Evolutionary conservation across 2,888 invertebrate species (phyloP).

Genomic region (Scelioninae gen. 1): DNA sequence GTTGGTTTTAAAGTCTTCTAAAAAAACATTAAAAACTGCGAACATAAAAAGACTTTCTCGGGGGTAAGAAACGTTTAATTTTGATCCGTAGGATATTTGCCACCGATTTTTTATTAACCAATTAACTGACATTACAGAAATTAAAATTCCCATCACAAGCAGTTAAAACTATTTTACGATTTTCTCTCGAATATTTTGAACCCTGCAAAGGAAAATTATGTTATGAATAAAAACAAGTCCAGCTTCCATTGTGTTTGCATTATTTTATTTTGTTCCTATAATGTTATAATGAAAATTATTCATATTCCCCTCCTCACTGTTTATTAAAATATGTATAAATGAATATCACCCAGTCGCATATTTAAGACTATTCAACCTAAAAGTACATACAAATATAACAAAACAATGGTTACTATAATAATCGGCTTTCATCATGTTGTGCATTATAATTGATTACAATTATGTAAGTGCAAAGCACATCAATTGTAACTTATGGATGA

Average conservation of each 20-base stretch:
- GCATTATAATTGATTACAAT: conserved; percentile 44
- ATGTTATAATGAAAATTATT: conserved; percentile 38
- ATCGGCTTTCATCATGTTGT: conserved; percentile 14
- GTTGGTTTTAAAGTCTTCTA: too few relatives aligned
- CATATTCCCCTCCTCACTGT: conserved; percentile 23
- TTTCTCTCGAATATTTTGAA: too few relatives aligned
- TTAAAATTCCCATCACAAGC: too few relatives aligned
- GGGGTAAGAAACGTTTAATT: too few relatives aligned
- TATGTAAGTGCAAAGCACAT: conserved; percentile 41
- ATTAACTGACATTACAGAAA: too few relatives aligned
- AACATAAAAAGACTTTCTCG: too few relatives aligned
- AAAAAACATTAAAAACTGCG: too few relatives aligned
- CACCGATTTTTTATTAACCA: too few relatives aligned
- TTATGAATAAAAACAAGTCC: too few relatives aligned
- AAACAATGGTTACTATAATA: neutral
- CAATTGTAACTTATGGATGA: conserved; percentile 33
- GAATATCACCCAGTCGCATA: conserved; percentile 17
- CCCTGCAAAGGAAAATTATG: too few relatives aligned
- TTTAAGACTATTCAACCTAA: neutral
- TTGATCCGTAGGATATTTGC: too few relatives aligned
- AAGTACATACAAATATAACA: neutral
- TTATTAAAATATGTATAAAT: conserved; percentile 43
- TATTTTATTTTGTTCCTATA: conserved; percentile 55
- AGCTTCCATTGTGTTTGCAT: conserved; percentile 4
- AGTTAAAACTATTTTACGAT: too few relatives aligned